Evolutionary conservation across 2,797 vertebrate genomes (phyloP), one percentile per base, ranked within the genome.

Genomic region (Oryzias dopingdopingensis): DNA sequence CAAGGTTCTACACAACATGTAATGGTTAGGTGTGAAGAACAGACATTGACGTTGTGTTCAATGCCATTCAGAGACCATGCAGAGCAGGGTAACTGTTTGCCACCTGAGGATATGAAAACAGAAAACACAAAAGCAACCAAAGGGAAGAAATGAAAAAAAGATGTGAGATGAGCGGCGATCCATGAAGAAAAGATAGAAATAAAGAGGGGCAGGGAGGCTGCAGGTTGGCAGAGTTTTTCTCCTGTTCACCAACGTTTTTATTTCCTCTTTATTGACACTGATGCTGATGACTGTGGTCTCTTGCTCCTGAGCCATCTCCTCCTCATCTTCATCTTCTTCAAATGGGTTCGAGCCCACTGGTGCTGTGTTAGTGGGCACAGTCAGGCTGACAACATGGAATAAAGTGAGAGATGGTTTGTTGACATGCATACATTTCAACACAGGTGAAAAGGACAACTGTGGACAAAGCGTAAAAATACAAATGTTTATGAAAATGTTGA

Each of bases 241-340:
- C 82, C 80, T 85, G 74, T 94, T 96, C 96, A 99, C 97, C 95
- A 95, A 99, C 97, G 89, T 99, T 96, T 98, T 96, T 84, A 91
- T 92, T 92, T 96, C 94, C 84, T 97, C 93, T 93, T 95, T 96
- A 90, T 93, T 95, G 77, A 93, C 93, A 92, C 86, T 92, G 93
- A 91, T 93, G 77, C 94, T 91, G 91, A 94, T 94, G 72, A 72
- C 77, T 53, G 83, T 67, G 8, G 75, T 85, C 59, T 76, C 62
- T 63, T 94, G 90, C 68, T 94, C 90, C 63, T 56, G 44, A 0
- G 87, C 71, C 89, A 80, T 55, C 49, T 92, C 91, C 49, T 96
- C 78, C 1, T 77, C 72, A 0, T 94, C 93, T 5, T 93, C 92
- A 62, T 96, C 96, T 0, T 99, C 95, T 67, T 98, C 96, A 79